Conservation (phyloP, 2,797 vertebrate species). For the Anniella stebbinsi region DNA sequence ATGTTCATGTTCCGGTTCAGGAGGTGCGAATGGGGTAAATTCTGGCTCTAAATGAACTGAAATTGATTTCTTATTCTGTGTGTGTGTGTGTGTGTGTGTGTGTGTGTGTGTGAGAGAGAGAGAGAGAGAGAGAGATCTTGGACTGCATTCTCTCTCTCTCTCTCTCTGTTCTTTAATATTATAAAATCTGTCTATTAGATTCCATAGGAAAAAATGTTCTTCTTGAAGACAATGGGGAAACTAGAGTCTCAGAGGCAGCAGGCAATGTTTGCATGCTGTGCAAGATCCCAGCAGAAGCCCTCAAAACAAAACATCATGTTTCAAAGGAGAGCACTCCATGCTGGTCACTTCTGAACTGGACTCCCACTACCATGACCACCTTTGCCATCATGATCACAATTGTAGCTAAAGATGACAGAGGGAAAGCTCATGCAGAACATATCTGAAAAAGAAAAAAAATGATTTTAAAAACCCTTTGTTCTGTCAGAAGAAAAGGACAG, state of each 20-base stretch:
- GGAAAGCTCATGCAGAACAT: rapidly evolving
- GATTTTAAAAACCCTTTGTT: background rate
- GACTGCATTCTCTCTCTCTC: background rate
- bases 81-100: background rate
- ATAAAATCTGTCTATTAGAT: constrained; percentile 32
- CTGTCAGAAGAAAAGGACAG: constrained; percentile 19
- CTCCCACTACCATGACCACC: background rate
- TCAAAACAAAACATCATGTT: constrained; percentile 71
- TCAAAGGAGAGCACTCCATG: constrained; percentile 48
- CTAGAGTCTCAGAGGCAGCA: constrained; percentile 57
- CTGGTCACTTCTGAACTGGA: constrained; percentile 57
- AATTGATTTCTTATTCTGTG: background rate
- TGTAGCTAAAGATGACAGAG: constrained; percentile 29
- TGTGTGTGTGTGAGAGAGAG: background rate
- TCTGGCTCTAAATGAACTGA: too few species aligned
- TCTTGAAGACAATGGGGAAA: constrained; percentile 63
- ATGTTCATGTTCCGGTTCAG: too few species aligned
- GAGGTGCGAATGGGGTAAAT: too few species aligned
- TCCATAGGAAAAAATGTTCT: constrained; percentile 15
- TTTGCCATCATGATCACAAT: constrained; percentile 1
- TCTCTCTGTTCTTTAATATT: constrained; percentile 5
- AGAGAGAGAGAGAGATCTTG: background rate
- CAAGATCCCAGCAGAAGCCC: constrained; percentile 59
- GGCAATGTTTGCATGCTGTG: constrained; percentile 73
- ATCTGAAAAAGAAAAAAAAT: background rate